Base-by-base conservation (phyloP, 2,797 vertebrate species). In the Salarias fasciatus region DNA sequence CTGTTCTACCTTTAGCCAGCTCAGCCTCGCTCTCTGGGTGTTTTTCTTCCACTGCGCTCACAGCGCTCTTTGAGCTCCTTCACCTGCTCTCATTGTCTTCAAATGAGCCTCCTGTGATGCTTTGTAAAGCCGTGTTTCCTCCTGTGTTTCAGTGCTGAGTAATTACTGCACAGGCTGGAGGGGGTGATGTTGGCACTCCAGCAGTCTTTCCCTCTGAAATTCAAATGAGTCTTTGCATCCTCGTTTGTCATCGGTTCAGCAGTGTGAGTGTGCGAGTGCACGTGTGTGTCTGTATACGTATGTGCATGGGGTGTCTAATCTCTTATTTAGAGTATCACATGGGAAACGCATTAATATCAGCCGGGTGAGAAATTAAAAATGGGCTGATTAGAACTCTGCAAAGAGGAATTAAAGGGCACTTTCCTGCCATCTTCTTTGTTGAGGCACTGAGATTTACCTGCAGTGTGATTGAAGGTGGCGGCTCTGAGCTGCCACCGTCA, bases 401-500 rank as follows among this genome's bases (percentile, higher is more conserved):
- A 79, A 87, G 43, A 50, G 57, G 41, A 77, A 85, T 85, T 79
- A 85, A 82, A 81, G 54, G 55, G 35, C 51, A 30, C 72, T 65
- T 79, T 69, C 61, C 69, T 62, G 52, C 53, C 63, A 40, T 58
- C 44, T 8, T 72, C 67, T 77, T 73, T 83, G 75, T 75, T 51
- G 61, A 9, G 53, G 50, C 71, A 68, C 53, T 64, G 53, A 69
- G 62, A 80, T 77, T 78, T 72, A 81, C 82, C 69, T 80, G 78
- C 67, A 30, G 69, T 47, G 79, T 82, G 80, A 88, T 83, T 83
- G 80, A 84, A 83, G 77, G 78, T 66, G 81, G 79, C 77, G 81
- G 79, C 74, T 79, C 79, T 67, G 53, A 35, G 36, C 66, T 80
- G 75, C 73, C 70, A 55, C 61, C 56, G 58, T 86, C 82, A 75